Evolutionary conservation across 2,113 vertebrate species (phyloP), one percentile per base, ranked within the genome.

Genomic region (Entosphenus tridentatus): DNA sequence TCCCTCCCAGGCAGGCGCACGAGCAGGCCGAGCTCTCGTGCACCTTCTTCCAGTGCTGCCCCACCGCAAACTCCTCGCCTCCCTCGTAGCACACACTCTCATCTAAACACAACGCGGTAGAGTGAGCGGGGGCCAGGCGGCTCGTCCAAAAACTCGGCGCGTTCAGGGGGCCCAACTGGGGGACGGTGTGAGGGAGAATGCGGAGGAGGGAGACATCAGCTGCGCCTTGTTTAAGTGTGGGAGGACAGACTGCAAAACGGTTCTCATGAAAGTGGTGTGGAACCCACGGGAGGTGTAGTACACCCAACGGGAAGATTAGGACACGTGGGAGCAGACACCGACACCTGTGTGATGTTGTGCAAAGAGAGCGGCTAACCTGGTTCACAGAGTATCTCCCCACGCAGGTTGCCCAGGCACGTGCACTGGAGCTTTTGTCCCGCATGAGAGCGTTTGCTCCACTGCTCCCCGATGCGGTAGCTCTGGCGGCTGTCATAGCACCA

Each of bases 1-100:
- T 65, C 62, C 62, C 62, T 65, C 62, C 62, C 62, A 65, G 62
- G 62, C 62, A 65, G n/a, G 62, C 21, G 21, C 62, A 65, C 62
- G 62, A 16, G 62, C 62, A 65, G 21, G 8, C 62, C n/a, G 9
- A 16, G 62, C 21, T 21, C n/a, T 65, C 62, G 3, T 65, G 21
- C n/a, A 65, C 21, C 62, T 65, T 65, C 2, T 65, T 11, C 62
- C 62, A 65, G 8, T 21, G n/a, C 10, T 65, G n/a, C 62, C 62
- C 62, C 62, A 65, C 62, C 21, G 62, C 8, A 65, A 16, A 65
- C 62, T 65, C n/a, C 62, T 9, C 11, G n/a, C 62, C 62, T 16
- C 21, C 62, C n/a, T 65, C 62, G 21, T 16, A 65, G 62, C 62
- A 65, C 62, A 65, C 21, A 10, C n/a, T 65, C 9, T 65, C 62